Conservation (phyloP, 2,797 vertebrate species). For the Hapalemur alaotrensis region DNA sequence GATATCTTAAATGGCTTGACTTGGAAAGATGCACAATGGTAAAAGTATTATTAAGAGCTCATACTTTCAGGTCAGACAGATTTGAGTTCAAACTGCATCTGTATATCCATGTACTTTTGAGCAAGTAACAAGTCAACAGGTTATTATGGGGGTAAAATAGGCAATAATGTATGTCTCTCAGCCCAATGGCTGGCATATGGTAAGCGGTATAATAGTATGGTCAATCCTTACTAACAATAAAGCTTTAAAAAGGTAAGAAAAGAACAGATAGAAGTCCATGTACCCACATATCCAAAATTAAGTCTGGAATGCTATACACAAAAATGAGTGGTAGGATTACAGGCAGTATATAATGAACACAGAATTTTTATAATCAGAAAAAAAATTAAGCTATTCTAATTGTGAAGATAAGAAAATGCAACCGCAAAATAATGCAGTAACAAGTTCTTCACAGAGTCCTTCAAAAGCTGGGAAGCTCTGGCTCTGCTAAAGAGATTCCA, state of each 20-base stretch:
- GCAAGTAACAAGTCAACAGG: neutral
- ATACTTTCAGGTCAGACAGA: neutral
- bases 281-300: neutral
- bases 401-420: conserved; percentile 35
- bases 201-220: neutral
- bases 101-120: neutral
- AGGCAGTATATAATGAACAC: neutral
- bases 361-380: conserved; percentile 30
- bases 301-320: neutral
- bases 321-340: neutral
- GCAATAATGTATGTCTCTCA: neutral
- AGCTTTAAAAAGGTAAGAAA: neutral
- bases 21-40: neutral
- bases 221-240: neutral
- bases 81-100: conserved; percentile 3
- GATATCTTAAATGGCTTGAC: neutral
- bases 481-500: conserved; percentile 41
- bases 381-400: conserved; percentile 39
- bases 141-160: neutral
- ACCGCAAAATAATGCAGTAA: conserved; percentile 29
- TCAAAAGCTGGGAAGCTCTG: conserved; percentile 35
- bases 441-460: conserved; percentile 17
- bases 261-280: neutral
- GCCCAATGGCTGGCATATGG: neutral
- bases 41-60: neutral